Evolutionary conservation across 2,113 vertebrate species (phyloP).

Genomic region (Entelurus aequoreus): DNA sequence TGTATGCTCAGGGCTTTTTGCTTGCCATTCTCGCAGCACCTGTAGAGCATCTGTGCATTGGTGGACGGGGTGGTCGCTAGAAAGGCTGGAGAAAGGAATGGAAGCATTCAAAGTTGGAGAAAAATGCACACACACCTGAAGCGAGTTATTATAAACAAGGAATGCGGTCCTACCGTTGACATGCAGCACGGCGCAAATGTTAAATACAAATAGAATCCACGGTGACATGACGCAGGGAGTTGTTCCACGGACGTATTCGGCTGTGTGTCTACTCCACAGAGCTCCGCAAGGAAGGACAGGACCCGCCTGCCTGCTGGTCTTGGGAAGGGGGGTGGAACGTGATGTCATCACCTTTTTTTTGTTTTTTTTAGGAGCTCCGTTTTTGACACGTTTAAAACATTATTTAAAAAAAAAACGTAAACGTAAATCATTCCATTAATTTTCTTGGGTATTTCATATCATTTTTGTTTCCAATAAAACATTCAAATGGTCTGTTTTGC

Average conservation of each 20-base stretch:
- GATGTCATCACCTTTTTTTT: neutral
- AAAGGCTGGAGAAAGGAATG: neutral
- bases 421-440: too few relatives aligned
- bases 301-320: neutral
- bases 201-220: constrained; percentile 30
- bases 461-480: too few relatives aligned
- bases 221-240: constrained; percentile 14
- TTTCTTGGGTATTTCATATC: too few relatives aligned
- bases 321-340: constrained; percentile 6
- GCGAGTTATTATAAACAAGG: neutral
- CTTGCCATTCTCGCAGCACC: constrained; percentile 79
- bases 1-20: constrained; percentile 61
- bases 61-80: constrained; percentile 4
- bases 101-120: neutral
- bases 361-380: too few relatives aligned
- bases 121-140: neutral
- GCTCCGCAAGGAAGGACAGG: neutral
- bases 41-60: constrained; percentile 49
- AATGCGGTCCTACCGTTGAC: constrained; percentile 37
- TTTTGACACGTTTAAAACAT: too few relatives aligned
- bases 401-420: too few relatives aligned
- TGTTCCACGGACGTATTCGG: too few relatives aligned
- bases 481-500: too few relatives aligned
- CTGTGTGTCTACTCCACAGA: neutral
- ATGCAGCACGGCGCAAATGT: constrained; percentile 29